Base-by-base conservation (phyloP, 2,888 invertebrate genomes). In the Acleris emargana region DNA sequence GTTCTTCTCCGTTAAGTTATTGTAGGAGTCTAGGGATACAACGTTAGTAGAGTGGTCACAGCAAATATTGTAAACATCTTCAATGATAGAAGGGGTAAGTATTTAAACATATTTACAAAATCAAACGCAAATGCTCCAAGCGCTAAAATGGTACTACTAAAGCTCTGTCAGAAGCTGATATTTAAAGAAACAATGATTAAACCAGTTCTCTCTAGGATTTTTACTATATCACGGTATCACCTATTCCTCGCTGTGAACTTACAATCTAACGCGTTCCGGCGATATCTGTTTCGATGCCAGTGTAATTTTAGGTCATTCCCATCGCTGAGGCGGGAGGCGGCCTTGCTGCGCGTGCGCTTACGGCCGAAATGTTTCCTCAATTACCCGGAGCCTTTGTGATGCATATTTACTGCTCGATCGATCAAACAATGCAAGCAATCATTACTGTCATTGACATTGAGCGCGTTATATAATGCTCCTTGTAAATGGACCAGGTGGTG, bases 301-400 rank as follows among this genome's bases (percentile, higher is more conserved):
- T 73, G 73, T 83, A 84, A 87, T 89, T 88, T 87, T 79, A 88
- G 88, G 86, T 88, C 87, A 82, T 89, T 89, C 88, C 88, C 88
- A 82, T 82, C 82, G 42, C 54, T 18, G 73, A 73, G 75, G 69
- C 71, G 75, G 74, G 78, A 77, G 76, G 74, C 79, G 81, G 79
- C 84, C 83, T 87, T 85, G 85, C 61, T 55, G 22, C 50, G 69
- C 68, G 70, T 76, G 76, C 72, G 73, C 73, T 72, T 68, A 70
- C 49, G 43, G 47, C 53, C 54, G 53, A 62, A 55, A 62, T 68
- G 76, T 77, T 82, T 80, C 79, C 78, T 81, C 80, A 76, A 82
- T 81, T 76, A 81, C 72, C 38, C 69, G 71, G 67, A 68, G 70
- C 73, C 71, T 75, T 78, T 81, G 79, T 80, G 73, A 76, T 78